Conservation (phyloP, 2,888 invertebrate species). For the Formica aserva region DNA sequence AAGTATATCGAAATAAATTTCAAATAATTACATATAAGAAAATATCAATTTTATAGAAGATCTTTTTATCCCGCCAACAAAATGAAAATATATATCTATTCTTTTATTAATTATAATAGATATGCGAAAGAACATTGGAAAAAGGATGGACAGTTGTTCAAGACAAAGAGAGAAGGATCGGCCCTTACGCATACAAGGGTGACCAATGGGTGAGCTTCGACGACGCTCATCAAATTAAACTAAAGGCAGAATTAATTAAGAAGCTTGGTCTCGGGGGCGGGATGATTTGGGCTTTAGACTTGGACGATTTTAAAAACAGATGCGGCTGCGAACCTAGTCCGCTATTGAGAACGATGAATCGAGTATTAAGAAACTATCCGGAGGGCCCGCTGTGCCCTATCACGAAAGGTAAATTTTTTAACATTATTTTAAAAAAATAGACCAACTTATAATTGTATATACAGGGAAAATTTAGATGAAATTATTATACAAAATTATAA, state of each 20-base stretch:
- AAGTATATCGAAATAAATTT: neutral
- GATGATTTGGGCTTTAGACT: slow-evolving; percentile 96
- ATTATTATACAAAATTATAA: neutral
- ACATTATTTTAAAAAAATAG: neutral
- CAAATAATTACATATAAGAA: neutral
- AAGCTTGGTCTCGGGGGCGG: slow-evolving; percentile 93
- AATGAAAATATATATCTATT: neutral
- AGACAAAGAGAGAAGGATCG: slow-evolving; percentile 93
- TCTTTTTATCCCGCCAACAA: neutral
- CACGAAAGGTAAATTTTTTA: slow-evolving; percentile 77
- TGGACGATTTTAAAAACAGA: slow-evolving; percentile 94
- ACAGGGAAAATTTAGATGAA: neutral
- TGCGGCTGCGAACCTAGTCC: slow-evolving; percentile 95
- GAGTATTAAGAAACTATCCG: slow-evolving; percentile 91
- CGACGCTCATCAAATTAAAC: slow-evolving; percentile 93
- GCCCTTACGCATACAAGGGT: slow-evolving; percentile 93
- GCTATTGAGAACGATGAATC: slow-evolving; percentile 92
- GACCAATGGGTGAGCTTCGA: slow-evolving; percentile 98
- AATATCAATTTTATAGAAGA: neutral
- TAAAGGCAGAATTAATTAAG: slow-evolving; percentile 94
- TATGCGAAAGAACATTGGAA: slow-evolving; percentile 92
- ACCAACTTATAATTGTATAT: neutral
- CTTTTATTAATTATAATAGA: slow-evolving; percentile 86
- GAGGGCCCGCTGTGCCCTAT: slow-evolving; percentile 89
- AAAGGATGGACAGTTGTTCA: slow-evolving; percentile 93